Base-by-base conservation (phyloP, 2,113 vertebrate species). In the Oncorhynchus mykiss region DNA sequence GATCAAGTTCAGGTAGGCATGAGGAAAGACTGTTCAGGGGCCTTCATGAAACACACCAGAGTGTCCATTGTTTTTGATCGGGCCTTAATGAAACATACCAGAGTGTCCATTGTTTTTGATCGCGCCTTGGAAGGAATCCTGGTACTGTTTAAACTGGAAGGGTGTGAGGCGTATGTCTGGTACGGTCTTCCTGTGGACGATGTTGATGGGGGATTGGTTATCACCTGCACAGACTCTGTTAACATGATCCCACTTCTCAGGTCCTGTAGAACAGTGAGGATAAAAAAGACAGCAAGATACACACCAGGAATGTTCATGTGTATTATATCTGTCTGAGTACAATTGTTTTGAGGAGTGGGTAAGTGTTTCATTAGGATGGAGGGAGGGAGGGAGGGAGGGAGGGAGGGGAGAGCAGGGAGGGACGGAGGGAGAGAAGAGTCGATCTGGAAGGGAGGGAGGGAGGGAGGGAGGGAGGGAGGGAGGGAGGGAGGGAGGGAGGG, bases 81-180 rank as follows among this genome's bases (percentile, higher is more conserved):
- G 0, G 39, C 39, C 8, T 39, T 45, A 45, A 11, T 45, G 39
- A 45, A 45, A 45, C 39, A 45, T 85, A 94, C 93, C 92, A 0
- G 93, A 87, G 82, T 94, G 92, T 14, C 93, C 93, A 4, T 91
- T 93, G 81, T 94, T 94, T 78, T 73, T 90, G 66, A 94, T 81
- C 0, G 0, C 45, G 57, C 81, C 54, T 22, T 2, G 80, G 80
- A 93, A 92, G 24, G 22, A 74, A 5, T 90, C 59, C 81, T 94
- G 85, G 81, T 94, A 94, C 74, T 89, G 86, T 1, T 0, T 45
- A 39, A 94, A 93, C 62, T 75, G 16, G 25, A 94, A 81, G 0
- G 88, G 80, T 3, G 78, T 92, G 69, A 94, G 87, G 0, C 70
- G 78, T 1, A 78, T 73, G 8, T 93, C 89, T 69, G 70, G 84